Evolutionary conservation across 2,888 invertebrate species (phyloP).

Genomic region (Chromoteleia sp.): DNA sequence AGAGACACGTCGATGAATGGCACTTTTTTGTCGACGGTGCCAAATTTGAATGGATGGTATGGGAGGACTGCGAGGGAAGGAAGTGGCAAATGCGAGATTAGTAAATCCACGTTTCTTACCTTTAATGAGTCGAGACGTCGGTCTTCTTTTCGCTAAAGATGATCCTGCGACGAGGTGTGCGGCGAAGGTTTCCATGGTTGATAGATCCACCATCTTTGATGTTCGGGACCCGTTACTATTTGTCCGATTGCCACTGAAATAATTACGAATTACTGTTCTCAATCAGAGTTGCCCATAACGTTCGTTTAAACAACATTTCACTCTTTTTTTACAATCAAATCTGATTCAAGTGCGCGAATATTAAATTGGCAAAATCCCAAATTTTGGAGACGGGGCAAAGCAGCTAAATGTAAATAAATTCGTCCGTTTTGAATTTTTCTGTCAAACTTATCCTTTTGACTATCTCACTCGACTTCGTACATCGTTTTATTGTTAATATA

Average conservation of each 20-base stretch:
- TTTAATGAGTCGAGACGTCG: constrained; percentile 81
- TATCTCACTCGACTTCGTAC: too few relatives aligned
- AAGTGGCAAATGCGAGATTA: constrained; percentile 75
- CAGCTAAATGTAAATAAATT: too few relatives aligned
- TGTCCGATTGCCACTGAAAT: constrained; percentile 73
- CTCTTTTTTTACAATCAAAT: too few relatives aligned
- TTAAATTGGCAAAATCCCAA: not conserved
- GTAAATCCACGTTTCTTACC: constrained; percentile 83
- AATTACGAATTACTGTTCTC: constrained; percentile 48
- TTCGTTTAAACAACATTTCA: too few relatives aligned
- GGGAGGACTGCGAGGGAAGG: too few relatives aligned
- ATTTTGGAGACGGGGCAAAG: not conserved
- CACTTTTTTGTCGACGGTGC: constrained; percentile 22
- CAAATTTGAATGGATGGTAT: not conserved
- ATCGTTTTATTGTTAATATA: too few relatives aligned
- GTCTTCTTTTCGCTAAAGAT: constrained; percentile 77
- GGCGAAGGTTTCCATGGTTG: constrained; percentile 80
- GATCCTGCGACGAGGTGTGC: constrained; percentile 78
- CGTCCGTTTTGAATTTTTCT: too few relatives aligned
- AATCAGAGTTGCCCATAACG: constrained; percentile 16
- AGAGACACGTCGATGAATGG: constrained; percentile 8
- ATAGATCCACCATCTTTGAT: constrained; percentile 72
- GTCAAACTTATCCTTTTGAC: too few relatives aligned
- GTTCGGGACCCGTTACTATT: constrained; percentile 75
- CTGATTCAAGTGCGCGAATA: not conserved